Conservation (phyloP, 2,888 invertebrate genomes). For the Thalpophila matura region DNA sequence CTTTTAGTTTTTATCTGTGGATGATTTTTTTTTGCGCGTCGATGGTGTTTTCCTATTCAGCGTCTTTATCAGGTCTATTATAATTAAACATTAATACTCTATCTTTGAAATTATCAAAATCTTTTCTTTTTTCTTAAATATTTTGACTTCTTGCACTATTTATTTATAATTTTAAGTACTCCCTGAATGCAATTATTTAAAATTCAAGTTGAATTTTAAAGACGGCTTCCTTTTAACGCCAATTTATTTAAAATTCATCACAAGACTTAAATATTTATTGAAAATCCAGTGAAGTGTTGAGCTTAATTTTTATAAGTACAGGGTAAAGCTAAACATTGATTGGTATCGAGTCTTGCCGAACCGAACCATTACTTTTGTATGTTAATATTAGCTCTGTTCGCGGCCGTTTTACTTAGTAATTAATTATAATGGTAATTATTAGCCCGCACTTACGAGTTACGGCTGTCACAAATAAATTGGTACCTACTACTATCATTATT, state of each 20-base stretch:
- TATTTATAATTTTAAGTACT: not conserved
- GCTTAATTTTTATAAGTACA: slow-evolving; percentile 64
- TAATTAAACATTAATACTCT: slow-evolving; percentile 42
- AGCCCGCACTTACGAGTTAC: slow-evolving; percentile 1
- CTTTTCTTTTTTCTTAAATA: slow-evolving; percentile 8
- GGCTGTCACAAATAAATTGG: too few relatives aligned
- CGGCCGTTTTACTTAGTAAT: slow-evolving; percentile 43
- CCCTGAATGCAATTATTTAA: not conserved
- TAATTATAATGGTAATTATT: slow-evolving; percentile 32
- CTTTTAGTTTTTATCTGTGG: slow-evolving; percentile 27
- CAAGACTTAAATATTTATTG: slow-evolving; percentile 72
- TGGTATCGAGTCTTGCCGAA: slow-evolving; percentile 29
- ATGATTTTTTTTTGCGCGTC: not conserved
- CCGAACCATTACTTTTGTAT: slow-evolving; percentile 8
- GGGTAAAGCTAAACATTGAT: slow-evolving; percentile 62
- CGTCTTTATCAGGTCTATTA: not conserved
- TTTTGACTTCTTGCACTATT: slow-evolving; percentile 1
- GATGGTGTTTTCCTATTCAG: not conserved
- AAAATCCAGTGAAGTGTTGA: slow-evolving; percentile 76
- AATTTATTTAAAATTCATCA: slow-evolving; percentile 64
- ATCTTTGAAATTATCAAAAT: slow-evolving; percentile 35
- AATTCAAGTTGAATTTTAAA: not conserved
- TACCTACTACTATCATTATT: not conserved
- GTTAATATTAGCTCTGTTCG: slow-evolving; percentile 25
- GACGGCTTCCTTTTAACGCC: slow-evolving; percentile 59